These are phyloP conservation scores for Chloroceryle aenea DNA, from an alignment of 2,113 vertebrate genomes.

Conservation along the genomic window DNA sequence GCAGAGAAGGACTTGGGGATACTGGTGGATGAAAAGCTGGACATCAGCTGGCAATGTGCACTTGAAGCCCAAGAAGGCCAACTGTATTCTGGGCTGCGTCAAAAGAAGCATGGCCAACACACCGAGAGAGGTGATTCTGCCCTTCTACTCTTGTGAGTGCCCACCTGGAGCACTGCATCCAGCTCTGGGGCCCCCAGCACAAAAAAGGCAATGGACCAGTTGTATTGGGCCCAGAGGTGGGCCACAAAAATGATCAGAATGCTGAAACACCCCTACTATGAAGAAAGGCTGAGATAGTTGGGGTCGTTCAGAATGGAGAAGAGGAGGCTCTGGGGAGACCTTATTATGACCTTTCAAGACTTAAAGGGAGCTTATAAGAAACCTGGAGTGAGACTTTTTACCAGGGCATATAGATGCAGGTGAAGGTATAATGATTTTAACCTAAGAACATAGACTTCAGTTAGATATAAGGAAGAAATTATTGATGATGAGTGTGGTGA, in stretches of 20 bases:
- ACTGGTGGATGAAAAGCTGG: not conserved
- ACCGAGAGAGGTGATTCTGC: not conserved
- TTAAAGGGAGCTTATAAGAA: not conserved
- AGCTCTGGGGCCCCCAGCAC: fast-evolving
- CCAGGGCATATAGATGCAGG: not conserved
- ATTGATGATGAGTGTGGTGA: not conserved
- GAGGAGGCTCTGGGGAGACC: not conserved
- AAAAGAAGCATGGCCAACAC: not conserved
- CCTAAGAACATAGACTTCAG: not conserved
- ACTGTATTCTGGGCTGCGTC: fast-evolving
- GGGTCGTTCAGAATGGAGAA: not conserved
- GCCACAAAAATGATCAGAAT: not conserved
- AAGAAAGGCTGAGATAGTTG: not conserved
- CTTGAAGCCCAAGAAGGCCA: not conserved
- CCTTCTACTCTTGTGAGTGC: not conserved
- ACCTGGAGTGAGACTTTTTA: not conserved
- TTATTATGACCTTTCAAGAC: not conserved
- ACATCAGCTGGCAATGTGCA: fast-evolving
- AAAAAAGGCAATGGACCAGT: not conserved
- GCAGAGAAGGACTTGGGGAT: not conserved
- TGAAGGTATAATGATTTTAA: not conserved
- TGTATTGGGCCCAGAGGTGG: not conserved
- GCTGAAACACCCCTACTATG: not conserved
- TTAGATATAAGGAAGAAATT: not conserved
- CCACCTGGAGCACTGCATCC: fast-evolving